These are phyloP conservation scores for Gouania willdenowi DNA, from an alignment of 2,797 vertebrate genomes.

Conservation along the genomic window DNA sequence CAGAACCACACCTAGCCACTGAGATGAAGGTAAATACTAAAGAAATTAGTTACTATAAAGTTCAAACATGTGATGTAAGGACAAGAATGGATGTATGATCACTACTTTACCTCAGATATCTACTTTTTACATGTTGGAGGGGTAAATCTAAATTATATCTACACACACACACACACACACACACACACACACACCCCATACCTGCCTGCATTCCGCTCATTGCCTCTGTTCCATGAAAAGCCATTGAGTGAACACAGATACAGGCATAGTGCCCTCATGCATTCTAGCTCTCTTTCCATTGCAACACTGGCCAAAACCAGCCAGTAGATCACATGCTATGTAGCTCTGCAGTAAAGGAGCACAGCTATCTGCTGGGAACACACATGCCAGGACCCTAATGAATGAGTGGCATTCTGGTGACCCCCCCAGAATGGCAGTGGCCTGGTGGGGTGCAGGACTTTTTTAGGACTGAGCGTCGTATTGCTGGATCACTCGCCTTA, in stretches of 20 bases:
- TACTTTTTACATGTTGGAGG: too few species aligned
- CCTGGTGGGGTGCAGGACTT: constrained; percentile 37
- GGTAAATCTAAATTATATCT: too few species aligned
- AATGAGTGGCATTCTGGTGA: constrained; percentile 72
- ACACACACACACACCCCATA: too few species aligned
- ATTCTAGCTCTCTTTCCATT: constrained; percentile 42
- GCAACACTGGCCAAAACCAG: constrained; percentile 55
- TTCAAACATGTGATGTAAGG: too few species aligned
- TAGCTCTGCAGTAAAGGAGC: constrained; percentile 72
- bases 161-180: too few species aligned
- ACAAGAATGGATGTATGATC: too few species aligned
- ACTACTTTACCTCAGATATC: too few species aligned
- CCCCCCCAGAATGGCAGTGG: constrained; percentile 57
- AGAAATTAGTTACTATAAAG: too few species aligned
- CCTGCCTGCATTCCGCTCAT: constrained; percentile 53
- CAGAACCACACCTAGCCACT: constrained; percentile 1
- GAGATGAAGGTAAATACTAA: not conserved
- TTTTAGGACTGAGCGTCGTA: constrained; percentile 58
- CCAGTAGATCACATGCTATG: constrained; percentile 73
- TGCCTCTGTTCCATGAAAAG: constrained; percentile 58
- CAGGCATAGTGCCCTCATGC: constrained; percentile 39
- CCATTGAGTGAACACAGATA: constrained; percentile 53
- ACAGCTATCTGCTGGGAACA: constrained; percentile 68
- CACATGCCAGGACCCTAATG: constrained; percentile 55
- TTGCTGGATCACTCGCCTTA: constrained; percentile 56